A percentile compares a stretch with the other conserved stretches of the same genome.
Evolutionary conservation across 2,113 vertebrate genomes (phyloP).

Genomic region (rabbit (Oryctolagus cuniculus)): mOryCun1.1 NC_091433.1:155512501-155513000

Average conservation of each 20-base stretch:
- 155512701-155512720: no score
- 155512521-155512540: no score
- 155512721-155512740: background rate
- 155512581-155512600: background rate
- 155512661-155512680: no score
- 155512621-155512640: no score
- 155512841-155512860: background rate
- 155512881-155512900: background rate
- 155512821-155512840: background rate
- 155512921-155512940: background rate
- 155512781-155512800: background rate
- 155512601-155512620: no score
- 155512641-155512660: no score
- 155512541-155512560: no score
- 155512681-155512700: no score
- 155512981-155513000: background rate
- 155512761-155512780: background rate
- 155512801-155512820: background rate
- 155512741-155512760: no score
- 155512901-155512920: fast-evolving
- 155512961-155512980: background rate
- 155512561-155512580: background rate
- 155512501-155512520: no score
- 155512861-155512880: background rate
- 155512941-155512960: background rate